Evolutionary conservation across 2,888 invertebrate genomes (phyloP), one percentile per base, ranked within the genome.

Genomic region (Stenotaenia linearis): DNA sequence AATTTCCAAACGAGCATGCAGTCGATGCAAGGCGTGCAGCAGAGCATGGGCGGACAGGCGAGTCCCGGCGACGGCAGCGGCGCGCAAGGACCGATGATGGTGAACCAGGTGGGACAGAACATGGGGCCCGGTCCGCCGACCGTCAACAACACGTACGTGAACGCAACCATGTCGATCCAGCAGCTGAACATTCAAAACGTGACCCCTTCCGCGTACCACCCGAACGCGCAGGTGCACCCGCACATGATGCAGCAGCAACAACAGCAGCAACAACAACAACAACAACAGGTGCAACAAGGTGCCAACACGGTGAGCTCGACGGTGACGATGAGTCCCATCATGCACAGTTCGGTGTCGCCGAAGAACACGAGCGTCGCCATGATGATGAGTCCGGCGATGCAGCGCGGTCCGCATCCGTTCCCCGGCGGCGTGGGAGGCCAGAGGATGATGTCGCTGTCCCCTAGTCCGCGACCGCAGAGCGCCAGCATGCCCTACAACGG

Each of bases 401-500:
- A 80, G 45, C 32, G 83, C 23, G 81, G 81, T 5, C 80, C 76
- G 18, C 77, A 80, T 3, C 75, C 79, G 30, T 80, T 80, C 32
- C 76, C 45, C 28, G 35, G 45, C 9, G 80, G 81, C 40, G 79
- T 80, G 50, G 81, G 81, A 45, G 81, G 40, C 79, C 82, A 83
- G 90, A 23, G 91, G 81, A 80, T 79, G 77, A 79, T 79, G 79
- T 28, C 77, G 23, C 21, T 35, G 23, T 79, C 79, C 15, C 79
- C 79, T 6, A 77, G 50, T 81, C 92, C 74, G 77, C 61, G 80
- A 78, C 80, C 80, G 30, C 79, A 69, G 30, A 75, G 30, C 75
- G 79, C 18, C 56, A 80, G 35, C 30, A 81, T 81, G 56, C 80
- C 90, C 1, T 91, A 91, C 84, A 91, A 92, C 84, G 91, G 92